These are phyloP conservation scores for Scaptomyza polygonia DNA, from an alignment of 2,888 invertebrate species.

Conservation along the genomic window DNA sequence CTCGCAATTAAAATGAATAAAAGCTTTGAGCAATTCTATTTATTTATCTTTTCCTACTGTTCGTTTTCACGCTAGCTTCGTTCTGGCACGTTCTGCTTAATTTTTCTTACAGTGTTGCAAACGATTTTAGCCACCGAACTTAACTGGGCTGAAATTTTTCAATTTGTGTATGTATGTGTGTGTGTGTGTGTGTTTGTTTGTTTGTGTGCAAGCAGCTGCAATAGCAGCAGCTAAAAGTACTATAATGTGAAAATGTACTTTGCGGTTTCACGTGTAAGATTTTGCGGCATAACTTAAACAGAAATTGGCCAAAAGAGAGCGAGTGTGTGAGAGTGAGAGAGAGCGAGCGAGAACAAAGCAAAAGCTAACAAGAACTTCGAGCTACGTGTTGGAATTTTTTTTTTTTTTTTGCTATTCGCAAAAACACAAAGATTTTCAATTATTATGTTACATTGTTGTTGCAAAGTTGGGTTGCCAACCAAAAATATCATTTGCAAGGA, in stretches of 20 bases:
- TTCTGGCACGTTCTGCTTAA: constrained; percentile 1
- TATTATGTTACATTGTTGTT: background rate
- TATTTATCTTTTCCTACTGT: constrained; percentile 4
- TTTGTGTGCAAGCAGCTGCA: constrained; percentile 19
- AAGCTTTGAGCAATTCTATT: constrained; percentile 9
- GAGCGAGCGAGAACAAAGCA: background rate
- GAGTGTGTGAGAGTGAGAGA: background rate
- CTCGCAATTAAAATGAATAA: constrained; percentile 41
- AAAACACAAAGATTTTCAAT: background rate
- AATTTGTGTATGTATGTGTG: constrained; percentile 24
- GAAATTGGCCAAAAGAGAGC: constrained; percentile 22
- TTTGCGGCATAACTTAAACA: constrained; percentile 49
- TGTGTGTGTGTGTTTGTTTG: background rate
- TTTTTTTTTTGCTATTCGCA: background rate
- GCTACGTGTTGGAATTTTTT: constrained; percentile 47
- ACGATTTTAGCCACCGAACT: constrained; percentile 29
- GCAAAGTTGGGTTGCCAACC: background rate
- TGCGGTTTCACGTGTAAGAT: constrained; percentile 69
- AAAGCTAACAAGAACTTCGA: constrained; percentile 3
- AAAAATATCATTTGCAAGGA: background rate
- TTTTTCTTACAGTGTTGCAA: constrained; percentile 5
- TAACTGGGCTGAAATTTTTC: constrained; percentile 52
- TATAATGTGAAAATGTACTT: constrained; percentile 35
- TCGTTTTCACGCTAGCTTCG: constrained; percentile 37
- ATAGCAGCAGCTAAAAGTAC: constrained; percentile 15